Evolutionary conservation across 2,113 vertebrate genomes (phyloP).

Genomic region (Cyphomyrus plagiostoma): DNA sequence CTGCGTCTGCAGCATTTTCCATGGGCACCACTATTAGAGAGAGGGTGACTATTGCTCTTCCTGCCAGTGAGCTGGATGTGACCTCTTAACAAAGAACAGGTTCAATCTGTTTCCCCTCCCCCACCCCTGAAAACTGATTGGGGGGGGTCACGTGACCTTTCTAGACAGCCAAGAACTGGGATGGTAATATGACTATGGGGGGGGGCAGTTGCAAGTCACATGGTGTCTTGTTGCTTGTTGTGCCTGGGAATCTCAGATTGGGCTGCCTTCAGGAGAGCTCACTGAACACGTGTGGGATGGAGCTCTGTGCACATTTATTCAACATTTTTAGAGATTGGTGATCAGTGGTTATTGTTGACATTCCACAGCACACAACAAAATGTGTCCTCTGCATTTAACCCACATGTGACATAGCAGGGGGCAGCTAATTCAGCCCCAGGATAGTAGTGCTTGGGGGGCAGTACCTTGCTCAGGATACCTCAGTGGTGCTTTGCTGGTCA

Average conservation of each 20-base stretch:
- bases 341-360: no score
- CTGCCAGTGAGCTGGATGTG: slow-evolving; percentile 62
- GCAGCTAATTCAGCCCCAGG: no score
- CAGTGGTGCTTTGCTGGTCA: no score
- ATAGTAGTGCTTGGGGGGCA: no score
- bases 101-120: slow-evolving; percentile 67
- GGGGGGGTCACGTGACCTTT: slow-evolving; percentile 69
- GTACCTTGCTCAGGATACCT: no score
- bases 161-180: slow-evolving; percentile 61
- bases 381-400: no score
- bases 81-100: slow-evolving; percentile 85
- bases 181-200: slow-evolving; percentile 27
- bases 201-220: slow-evolving; percentile 44
- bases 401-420: no score
- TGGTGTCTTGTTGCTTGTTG: slow-evolving; percentile 47
- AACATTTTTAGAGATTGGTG: background rate
- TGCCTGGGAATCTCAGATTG: slow-evolving; percentile 33
- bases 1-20: background rate
- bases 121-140: slow-evolving; percentile 60
- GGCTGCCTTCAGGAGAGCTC: slow-evolving; percentile 23
- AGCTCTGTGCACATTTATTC: background rate
- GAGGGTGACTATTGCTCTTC: slow-evolving; percentile 59
- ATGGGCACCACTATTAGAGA: slow-evolving; percentile 54
- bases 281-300: slow-evolving; percentile 33
- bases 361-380: no score